These are phyloP conservation scores for Balearica regulorum DNA, from an alignment of 2,797 vertebrate genomes.

Conservation along the genomic window DNA sequence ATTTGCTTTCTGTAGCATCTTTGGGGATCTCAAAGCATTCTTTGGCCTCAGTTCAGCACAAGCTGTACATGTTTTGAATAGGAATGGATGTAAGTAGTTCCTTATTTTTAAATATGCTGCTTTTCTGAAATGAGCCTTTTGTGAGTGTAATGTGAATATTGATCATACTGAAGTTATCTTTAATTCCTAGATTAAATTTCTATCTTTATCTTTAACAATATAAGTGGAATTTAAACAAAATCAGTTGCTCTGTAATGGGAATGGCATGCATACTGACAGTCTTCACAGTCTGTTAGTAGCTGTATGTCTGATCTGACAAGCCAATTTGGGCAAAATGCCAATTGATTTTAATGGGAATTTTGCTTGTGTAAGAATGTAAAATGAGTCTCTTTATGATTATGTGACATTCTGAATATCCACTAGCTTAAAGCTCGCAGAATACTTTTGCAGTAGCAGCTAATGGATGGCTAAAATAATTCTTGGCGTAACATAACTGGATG, in stretches of 20 bases:
- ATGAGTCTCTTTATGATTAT: neutral
- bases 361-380: neutral
- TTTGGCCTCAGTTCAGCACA: neutral
- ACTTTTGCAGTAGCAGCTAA: neutral
- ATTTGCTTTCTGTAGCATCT: neutral
- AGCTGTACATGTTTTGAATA: neutral
- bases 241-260: neutral
- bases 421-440: neutral
- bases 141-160: neutral
- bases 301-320: neutral
- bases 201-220: neutral
- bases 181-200: neutral
- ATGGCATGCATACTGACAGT: neutral
- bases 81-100: neutral
- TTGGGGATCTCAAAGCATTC: neutral
- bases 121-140: neutral
- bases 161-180: neutral
- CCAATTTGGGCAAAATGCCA: neutral
- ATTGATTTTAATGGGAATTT: neutral
- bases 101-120: neutral
- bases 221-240: neutral
- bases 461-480: neutral
- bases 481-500: neutral
- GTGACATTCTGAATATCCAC: neutral
- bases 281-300: neutral